Base-by-base conservation (phyloP, 2,797 vertebrate genomes). In the Chiroxiphia lanceolata region DNA sequence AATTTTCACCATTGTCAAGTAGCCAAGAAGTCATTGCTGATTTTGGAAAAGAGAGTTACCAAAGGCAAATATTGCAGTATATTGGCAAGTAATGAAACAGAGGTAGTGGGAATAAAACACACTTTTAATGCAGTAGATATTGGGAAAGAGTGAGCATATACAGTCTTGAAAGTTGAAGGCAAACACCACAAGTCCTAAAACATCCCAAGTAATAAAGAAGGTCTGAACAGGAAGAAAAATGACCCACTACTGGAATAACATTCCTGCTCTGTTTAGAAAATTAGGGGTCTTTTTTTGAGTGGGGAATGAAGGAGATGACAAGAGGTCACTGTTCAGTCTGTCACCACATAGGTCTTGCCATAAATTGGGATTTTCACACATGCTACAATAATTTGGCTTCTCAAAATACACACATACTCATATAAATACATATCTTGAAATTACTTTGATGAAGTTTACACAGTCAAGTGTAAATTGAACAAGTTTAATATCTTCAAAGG, bases 21-120 rank as follows among this genome's bases (percentile, higher is more conserved):
- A 56, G 90, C 93, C 94, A 95, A 75, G 70, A 64, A 81, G 57
- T 70, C 80, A 92, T 13, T 92, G 74, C 77, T 82, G 93, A 92
- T 79, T 90, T 79, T 88, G 80, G 67, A 94, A 83, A 48, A 90
- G 44, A 72, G 27, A 91, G 16, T 38, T 89, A 84, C 22, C 77
- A 76, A 93, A 78, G 87, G 59, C 95, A 97, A 85, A 90, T 70
- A 90, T 17, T 80, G 72, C 69, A 86, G 72, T 67, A 83, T 56
- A 72, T 21, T 47, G n/a, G 31, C 88, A 91, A 94, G 67, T 76
- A 95, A 96, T 72, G 57, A 93, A 93, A 90, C 23, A 69, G 85
- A 93, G 16, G 5, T 40, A 51, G 72, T 40, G 38, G 50, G 63
- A 88, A 85, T 86, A 68, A 80, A 90, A 89, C 72, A 3, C 0